Base-by-base conservation (phyloP, 2,888 invertebrate species). In the Pemphredon lugubris region DNA sequence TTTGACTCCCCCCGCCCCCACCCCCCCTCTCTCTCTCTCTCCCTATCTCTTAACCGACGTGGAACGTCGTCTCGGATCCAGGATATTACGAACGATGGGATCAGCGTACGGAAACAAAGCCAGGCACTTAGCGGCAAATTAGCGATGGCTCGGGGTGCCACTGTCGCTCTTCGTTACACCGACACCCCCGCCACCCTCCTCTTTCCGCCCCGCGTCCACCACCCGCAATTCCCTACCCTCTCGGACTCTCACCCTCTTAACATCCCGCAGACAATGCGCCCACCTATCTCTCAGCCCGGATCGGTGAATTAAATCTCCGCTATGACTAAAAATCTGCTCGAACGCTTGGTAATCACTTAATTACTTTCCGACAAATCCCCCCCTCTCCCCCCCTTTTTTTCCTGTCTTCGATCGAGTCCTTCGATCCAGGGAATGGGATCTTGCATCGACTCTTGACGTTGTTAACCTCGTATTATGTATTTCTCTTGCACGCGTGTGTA, bases 141-240 rank as follows among this genome's bases (percentile, higher is more conserved):
- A 86, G 84, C 79, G 79, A 77, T 79, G 71, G 79, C 69, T 54
- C 57, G 60, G 77, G 75, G 77, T 71, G 75, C 75, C 79, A 70
- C 81, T 83, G 86, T 86, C 85, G 80, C 84, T 86, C 85, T 84
- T 84, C 84, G 82, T 86, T 86, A 82, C 77, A 84, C 81, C 66
- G 70, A 73, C 71, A 81, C 75, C 75, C 61, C 59, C 7, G 55
- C 44, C 63, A 64, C 60, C 21, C 65, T 53, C 60, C 20, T 4
- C 50, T 26, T n/a, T n/a, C n/a, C n/a, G n/a, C n/a, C n/a, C n/a
- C n/a, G n/a, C n/a, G 48, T 40, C 44, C 2, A 16, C 39, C 21
- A 11, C 50, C 63, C 18, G 45, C 37, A 44, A 39, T 26, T 58
- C 40, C 51, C 23, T 50, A 63, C 48, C 65, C n/a, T n/a, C n/a